Base-by-base conservation (phyloP, 2,888 invertebrate genomes). In the Nipponacmea schrenckii region DNA sequence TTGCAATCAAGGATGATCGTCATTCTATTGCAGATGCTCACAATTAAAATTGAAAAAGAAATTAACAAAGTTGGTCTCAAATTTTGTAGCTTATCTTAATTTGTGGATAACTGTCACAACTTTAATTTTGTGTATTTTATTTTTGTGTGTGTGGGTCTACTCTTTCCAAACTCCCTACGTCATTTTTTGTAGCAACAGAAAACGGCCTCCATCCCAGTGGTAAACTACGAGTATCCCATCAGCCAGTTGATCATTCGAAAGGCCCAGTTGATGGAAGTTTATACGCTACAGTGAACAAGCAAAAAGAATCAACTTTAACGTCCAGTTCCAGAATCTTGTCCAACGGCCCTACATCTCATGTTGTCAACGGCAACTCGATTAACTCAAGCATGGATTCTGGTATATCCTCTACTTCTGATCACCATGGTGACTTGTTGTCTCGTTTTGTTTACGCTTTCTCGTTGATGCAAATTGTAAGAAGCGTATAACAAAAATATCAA, bases 381-480 rank as follows among this genome's bases (percentile, higher is more conserved):
- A 94, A 94, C 85, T 94, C 94, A 89, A 95, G 95, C 90, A 94
- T 95, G 93, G 95, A 95, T 92, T 95, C 95, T 83, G 95, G 95
- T 84, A 95, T 95, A 85, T 94, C 94, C 85, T 94, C 94, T 74
- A 86, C 89, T 76, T 82, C 84, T 62, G 77, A 72, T 77, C 48
- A 69, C 48, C 63, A 69, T 56, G 56, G 62, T 67, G 50, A 67
- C 70, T 70, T 68, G 70, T 67, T 72, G 72, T 72, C 68, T 73
- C 50, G 50, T 66, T 48, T 44, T 66, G 50, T 64, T 17, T 48
- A 12, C 39, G 39, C 39, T 39, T 39, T 39, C 39, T 39, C 39
- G 8, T 39, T 39, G 39, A 7, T 39, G 39, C 39, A 39, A 39
- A 39, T 39, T 39, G 39, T 39, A 39, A 39, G 39, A 39, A 39